Conservation (phyloP, 2,888 invertebrate species). For the Poecilobothrus nobilitatus region DNA sequence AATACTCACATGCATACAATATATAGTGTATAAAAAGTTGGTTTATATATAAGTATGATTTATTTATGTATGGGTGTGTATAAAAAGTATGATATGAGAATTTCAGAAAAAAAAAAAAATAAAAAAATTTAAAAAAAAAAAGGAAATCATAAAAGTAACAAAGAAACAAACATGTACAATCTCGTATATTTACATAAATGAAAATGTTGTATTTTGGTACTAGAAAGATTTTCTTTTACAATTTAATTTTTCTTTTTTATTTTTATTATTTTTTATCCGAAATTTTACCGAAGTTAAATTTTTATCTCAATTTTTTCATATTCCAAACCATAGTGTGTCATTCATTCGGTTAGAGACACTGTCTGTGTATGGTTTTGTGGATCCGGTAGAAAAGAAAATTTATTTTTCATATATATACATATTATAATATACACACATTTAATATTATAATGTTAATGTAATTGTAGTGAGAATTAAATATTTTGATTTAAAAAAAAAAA, state of each 20-base stretch:
- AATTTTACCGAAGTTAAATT: neutral
- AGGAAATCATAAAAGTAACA: too few relatives aligned
- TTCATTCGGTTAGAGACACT: slow-evolving; percentile 6
- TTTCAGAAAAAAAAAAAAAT: too few relatives aligned
- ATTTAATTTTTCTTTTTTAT: neutral
- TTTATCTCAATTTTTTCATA: neutral
- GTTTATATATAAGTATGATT: neutral
- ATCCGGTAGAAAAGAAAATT: neutral
- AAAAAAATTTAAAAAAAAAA: too few relatives aligned
- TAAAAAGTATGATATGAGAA: neutral
- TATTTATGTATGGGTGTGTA: neutral
- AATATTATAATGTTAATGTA: too few relatives aligned
- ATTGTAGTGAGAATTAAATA: too few relatives aligned
- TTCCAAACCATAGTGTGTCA: neutral
- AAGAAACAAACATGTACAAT: too few relatives aligned
- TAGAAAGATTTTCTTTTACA: neutral
- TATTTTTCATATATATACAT: too few relatives aligned
- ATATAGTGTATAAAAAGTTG: neutral
- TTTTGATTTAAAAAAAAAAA: too few relatives aligned
- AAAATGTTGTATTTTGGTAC: neutral
- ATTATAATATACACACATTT: too few relatives aligned
- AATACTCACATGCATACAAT: neutral
- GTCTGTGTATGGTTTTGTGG: slow-evolving; percentile 1
- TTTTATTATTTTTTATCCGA: neutral
- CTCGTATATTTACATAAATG: too few relatives aligned